A percentile compares a stretch with the other conserved stretches of the same genome.
Conservation (phyloP, 2,113 vertebrate genomes). For the Rhinichthys klamathensis region DNA sequence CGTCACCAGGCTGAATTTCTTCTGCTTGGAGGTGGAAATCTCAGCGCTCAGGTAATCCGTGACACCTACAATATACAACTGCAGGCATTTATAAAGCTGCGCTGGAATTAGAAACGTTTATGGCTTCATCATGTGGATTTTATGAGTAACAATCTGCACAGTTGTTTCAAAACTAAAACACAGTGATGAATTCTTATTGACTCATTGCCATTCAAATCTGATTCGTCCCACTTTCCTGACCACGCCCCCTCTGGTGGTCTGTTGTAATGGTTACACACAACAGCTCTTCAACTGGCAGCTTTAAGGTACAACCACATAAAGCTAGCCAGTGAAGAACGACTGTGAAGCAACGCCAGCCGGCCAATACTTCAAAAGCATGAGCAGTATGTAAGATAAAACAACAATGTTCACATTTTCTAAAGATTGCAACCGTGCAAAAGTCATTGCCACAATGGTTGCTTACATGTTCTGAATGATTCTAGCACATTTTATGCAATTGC, state of each 20-base stretch:
- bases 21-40: slow-evolving; percentile 82
- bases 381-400: not conserved
- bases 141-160: not conserved
- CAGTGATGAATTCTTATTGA: not conserved
- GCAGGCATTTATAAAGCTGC: slow-evolving; percentile 45
- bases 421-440: not conserved
- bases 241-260: slow-evolving; percentile 54
- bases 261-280: slow-evolving; percentile 85
- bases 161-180: not conserved
- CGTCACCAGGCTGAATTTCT: slow-evolving; percentile 81
- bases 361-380: not conserved
- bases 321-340: slow-evolving; percentile 88
- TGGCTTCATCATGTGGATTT: not conserved
- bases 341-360: slow-evolving; percentile 78
- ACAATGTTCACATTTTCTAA: not conserved
- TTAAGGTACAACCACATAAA: slow-evolving; percentile 79
- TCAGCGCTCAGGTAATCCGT: slow-evolving; percentile 79
- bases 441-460: not conserved
- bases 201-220: not conserved
- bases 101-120: not conserved
- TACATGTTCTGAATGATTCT: not conserved
- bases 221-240: slow-evolving; percentile 15
- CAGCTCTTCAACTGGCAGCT: slow-evolving; percentile 89
- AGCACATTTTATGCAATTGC: not conserved
- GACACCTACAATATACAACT: slow-evolving; percentile 70